These are phyloP conservation scores for Drosophila limbata DNA, from an alignment of 2,888 invertebrate genomes.

Conservation along the genomic window DNA sequence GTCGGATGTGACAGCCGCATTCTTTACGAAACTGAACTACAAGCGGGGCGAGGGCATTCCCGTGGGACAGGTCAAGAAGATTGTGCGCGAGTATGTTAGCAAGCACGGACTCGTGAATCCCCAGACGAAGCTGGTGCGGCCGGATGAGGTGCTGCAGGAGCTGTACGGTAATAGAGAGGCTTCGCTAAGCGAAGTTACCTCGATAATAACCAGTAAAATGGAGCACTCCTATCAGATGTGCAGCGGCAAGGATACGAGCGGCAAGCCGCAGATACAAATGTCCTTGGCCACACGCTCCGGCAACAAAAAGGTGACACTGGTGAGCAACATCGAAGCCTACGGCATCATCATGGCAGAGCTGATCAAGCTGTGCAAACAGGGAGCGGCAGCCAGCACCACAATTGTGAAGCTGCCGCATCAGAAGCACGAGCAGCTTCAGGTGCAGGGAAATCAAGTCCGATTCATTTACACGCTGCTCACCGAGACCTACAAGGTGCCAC, in stretches of 20 bases:
- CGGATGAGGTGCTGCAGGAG: conserved; percentile 80
- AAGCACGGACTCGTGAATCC: conserved; percentile 87
- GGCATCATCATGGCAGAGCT: conserved; percentile 93
- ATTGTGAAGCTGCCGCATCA: conserved; percentile 91
- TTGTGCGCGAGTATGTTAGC: conserved; percentile 90
- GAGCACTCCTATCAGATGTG: conserved; percentile 85
- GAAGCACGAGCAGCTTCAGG: conserved; percentile 90
- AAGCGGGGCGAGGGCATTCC: conserved; percentile 88
- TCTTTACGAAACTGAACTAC: conserved; percentile 84
- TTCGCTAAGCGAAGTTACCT: conserved; percentile 90
- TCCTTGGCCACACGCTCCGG: conserved; percentile 91
- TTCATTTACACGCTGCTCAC: conserved; percentile 84
- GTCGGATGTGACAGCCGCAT: conserved; percentile 82
- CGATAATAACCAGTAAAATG: conserved; percentile 89
- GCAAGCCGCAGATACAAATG: conserved; percentile 92
- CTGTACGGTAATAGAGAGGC: conserved; percentile 73
- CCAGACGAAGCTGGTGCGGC: conserved; percentile 79
- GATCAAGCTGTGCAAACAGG: conserved; percentile 92
- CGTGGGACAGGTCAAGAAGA: conserved; percentile 88
- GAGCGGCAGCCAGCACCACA: conserved; percentile 94
- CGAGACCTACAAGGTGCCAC: conserved; percentile 85
- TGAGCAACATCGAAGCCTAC: conserved; percentile 95
- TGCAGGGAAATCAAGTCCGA: conserved; percentile 95
- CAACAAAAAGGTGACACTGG: conserved; percentile 96
- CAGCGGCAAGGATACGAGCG: conserved; percentile 85